Evolutionary conservation across 92 coral and sea anemone species (phyloP), one percentile per base, ranked within the genome.

Genomic region (Plumapathes pennacea): DNA sequence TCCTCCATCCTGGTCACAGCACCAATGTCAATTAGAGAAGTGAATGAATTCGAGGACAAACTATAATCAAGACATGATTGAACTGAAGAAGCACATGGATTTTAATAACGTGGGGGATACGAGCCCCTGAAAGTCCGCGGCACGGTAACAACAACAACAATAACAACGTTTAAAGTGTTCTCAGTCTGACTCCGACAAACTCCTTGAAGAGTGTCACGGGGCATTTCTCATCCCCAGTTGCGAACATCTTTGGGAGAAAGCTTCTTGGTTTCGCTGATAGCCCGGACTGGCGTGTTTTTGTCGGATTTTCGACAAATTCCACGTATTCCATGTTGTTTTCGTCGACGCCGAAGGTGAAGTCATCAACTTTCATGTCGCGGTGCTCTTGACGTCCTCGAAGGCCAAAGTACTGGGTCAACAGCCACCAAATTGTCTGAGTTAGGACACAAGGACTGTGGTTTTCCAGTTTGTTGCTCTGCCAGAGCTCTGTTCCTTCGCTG

Each of bases 371-470:
- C 76, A 80, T 80, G 60, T 61, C 54, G 86, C 57, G 85, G 54
- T 79, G 80, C 34, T 71, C 80, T 23, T 79, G 75, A 40, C 80
- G 80, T 44, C 88, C 88, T 3, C 82, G 72, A 23, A 72, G 68
- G 25, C 76, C 76, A 72, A 79, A 72, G 60, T 80, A 58, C 46
- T 72, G 76, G 22, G 76, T 72, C 32, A 81, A 66, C 36, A 65
- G 48, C 88, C 67, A 81, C 88, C 81, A 81, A 45, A 64, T 49
- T 31, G 82, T 81, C 17, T 71, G 64, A 34, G 51, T 42, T 22
- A 63, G 80, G 39, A 65, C 72, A 48, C 72, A 75, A 27, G 86
- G 64, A 54, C 55, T 72, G 29, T 49, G 48, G 24, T 44, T 62
- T n/a, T 62, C 63, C 1, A 79, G 69, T 23, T 26, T 54, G 19